phyloP scores from a whole-genome alignment of 2,113 vertebrate species.

The Notarius lentiginosus region DNA sequence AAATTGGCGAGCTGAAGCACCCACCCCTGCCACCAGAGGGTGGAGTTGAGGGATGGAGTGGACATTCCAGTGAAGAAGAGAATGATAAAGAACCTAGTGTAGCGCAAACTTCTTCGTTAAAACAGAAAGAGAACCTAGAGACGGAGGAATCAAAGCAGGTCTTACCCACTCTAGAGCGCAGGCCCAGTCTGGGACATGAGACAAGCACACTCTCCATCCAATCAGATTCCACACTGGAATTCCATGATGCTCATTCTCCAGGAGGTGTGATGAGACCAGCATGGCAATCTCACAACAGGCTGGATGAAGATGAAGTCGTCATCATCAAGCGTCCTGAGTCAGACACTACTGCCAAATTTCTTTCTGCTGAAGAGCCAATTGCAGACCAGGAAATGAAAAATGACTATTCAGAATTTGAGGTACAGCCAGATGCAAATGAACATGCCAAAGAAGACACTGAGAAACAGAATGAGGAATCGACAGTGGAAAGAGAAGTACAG shows the following conservation, averaged over 20 bases:
- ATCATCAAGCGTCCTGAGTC: slow-evolving; percentile 54
- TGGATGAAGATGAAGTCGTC: slow-evolving; percentile 67
- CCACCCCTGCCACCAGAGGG: slow-evolving; percentile 56
- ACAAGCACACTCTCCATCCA: slow-evolving; percentile 68
- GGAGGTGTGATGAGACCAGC: slow-evolving; percentile 61
- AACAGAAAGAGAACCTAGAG: slow-evolving; percentile 51
- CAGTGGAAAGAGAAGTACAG: neutral
- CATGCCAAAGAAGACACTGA: neutral
- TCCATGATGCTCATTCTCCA: slow-evolving; percentile 76
- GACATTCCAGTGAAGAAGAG: slow-evolving; percentile 58
- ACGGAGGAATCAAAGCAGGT: slow-evolving; percentile 62
- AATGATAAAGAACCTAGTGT: slow-evolving; percentile 32
- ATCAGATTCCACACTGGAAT: slow-evolving; percentile 82
- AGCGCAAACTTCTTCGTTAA: slow-evolving; percentile 40
- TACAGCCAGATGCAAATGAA: neutral
- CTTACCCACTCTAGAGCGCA: slow-evolving; percentile 42
- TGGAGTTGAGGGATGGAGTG: slow-evolving; percentile 58
- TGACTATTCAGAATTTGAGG: slow-evolving; percentile 29
- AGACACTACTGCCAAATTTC: slow-evolving; percentile 1
- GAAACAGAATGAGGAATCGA: neutral
- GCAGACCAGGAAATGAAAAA: slow-evolving; percentile 28
- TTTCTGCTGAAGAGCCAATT: neutral
- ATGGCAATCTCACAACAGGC: slow-evolving; percentile 5
- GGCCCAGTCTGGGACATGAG: slow-evolving; percentile 66
- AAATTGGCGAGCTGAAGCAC: slow-evolving; percentile 61